phyloP scores from a whole-genome alignment of 2,888 invertebrate species.

The Lasioglossum leucozonium region DNA sequence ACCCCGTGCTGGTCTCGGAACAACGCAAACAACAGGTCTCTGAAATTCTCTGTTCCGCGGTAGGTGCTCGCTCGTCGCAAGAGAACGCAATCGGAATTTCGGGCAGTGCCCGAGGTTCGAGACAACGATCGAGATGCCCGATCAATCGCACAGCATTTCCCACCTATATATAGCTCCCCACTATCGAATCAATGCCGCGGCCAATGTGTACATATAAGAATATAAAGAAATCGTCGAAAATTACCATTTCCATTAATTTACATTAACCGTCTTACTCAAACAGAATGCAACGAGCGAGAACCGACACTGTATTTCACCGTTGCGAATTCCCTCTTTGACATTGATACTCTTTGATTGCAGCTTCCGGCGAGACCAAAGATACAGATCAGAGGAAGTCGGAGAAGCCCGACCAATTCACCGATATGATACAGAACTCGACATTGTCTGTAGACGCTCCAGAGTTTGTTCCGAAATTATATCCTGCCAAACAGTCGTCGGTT shows the following conservation, averaged over 20 bases:
- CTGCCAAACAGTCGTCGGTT: slow-evolving; percentile 1
- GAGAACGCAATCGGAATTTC: not conserved
- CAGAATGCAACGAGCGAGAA: not conserved
- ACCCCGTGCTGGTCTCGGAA: slow-evolving; percentile 66
- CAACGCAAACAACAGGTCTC: slow-evolving; percentile 55
- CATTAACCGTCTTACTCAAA: not conserved
- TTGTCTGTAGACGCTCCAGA: slow-evolving; percentile 75
- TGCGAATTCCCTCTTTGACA: not conserved
- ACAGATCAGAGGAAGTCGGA: slow-evolving; percentile 37
- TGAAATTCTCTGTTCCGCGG: not conserved
- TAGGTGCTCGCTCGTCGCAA: not conserved
- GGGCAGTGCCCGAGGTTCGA: not conserved
- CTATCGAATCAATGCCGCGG: not conserved
- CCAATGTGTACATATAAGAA: not conserved
- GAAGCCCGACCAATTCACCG: slow-evolving; percentile 26
- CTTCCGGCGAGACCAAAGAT: slow-evolving; percentile 1
- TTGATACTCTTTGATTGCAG: not conserved
- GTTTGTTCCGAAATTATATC: slow-evolving; percentile 77
- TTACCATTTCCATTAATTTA: not conserved
- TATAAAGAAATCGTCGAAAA: not conserved
- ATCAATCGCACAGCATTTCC: not conserved
- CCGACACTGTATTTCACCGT: not conserved
- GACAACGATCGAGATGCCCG: not conserved
- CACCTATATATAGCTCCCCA: not conserved
- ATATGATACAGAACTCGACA: slow-evolving; percentile 50